These are phyloP conservation scores for Enteromius argenteus DNA, from an alignment of 2,797 vertebrate genomes.

Conservation along the genomic window DNA sequence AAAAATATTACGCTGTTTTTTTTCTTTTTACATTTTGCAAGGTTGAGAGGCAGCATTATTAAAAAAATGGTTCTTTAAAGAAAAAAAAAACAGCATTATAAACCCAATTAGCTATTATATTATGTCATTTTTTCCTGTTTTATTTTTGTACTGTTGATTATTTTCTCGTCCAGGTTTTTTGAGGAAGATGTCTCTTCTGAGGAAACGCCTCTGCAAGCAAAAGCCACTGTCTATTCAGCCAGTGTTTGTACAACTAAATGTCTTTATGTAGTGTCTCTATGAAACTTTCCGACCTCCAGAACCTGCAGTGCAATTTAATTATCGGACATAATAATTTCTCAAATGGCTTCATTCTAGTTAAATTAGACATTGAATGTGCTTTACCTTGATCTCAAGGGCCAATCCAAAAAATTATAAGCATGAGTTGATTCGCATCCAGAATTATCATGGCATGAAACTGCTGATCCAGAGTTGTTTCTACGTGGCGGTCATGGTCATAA, in stretches of 20 bases:
- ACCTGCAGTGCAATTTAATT: not conserved
- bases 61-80: not conserved
- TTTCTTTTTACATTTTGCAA: not conserved
- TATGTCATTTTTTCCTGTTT: not conserved
- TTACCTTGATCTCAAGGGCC: not conserved
- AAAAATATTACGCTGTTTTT: not conserved
- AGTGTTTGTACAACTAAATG: not conserved
- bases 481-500: not conserved
- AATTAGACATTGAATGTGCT: slow-evolving; percentile 2
- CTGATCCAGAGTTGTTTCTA: not conserved
- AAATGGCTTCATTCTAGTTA: not conserved
- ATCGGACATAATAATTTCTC: not conserved
- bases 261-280: not conserved
- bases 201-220: slow-evolving; percentile 1
- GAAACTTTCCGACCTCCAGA: not conserved
- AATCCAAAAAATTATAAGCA: slow-evolving; percentile 16
- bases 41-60: not conserved
- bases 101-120: not conserved
- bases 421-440: not conserved
- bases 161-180: not conserved
- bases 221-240: not conserved
- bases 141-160: not conserved
- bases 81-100: not conserved
- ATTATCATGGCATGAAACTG: not conserved
- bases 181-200: not conserved